Percentiles rank a stretch among this genome's conserved stretches.
These are phyloP conservation scores for Drosophila ficusphila DNA, from an alignment of 1,140 invertebrate species.

Conservation along the genomic window DNA sequence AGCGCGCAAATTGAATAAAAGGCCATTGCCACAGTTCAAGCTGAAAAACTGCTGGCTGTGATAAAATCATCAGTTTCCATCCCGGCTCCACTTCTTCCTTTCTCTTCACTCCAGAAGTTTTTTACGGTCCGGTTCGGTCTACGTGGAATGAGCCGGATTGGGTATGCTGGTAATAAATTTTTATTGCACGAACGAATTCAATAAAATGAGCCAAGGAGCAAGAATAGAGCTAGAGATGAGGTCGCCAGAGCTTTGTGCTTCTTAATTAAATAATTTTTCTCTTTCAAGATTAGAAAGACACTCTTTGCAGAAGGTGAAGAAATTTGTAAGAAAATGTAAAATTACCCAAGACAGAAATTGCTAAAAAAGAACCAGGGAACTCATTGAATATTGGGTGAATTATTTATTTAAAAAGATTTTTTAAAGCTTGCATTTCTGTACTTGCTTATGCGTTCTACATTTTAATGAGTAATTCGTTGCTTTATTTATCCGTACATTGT, in stretches of 20 bases:
- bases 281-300: neutral
- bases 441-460: no score
- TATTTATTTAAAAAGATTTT: no score
- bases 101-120: conserved; percentile 19
- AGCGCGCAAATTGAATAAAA: conserved; percentile 71
- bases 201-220: conserved; percentile 36
- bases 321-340: neutral
- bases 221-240: conserved; percentile 14
- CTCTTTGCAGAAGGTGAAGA: neutral
- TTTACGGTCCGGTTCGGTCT: conserved; percentile 28
- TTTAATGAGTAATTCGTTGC: no score
- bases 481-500: no score
- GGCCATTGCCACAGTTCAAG: conserved; percentile 64
- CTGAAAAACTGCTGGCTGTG: conserved; percentile 69
- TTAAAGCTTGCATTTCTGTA: no score
- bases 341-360: no score
- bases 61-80: conserved; percentile 69
- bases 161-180: conserved; percentile 57
- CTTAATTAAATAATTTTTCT: conserved; percentile 58
- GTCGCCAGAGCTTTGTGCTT: conserved; percentile 13
- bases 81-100: conserved; percentile 6
- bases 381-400: no score
- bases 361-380: no score
- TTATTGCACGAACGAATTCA: conserved; percentile 69
- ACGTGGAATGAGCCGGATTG: conserved; percentile 3